Evolutionary conservation across 2,113 vertebrate species (phyloP), one percentile per base, ranked within the genome.

Genomic region (Pipa parva): DNA sequence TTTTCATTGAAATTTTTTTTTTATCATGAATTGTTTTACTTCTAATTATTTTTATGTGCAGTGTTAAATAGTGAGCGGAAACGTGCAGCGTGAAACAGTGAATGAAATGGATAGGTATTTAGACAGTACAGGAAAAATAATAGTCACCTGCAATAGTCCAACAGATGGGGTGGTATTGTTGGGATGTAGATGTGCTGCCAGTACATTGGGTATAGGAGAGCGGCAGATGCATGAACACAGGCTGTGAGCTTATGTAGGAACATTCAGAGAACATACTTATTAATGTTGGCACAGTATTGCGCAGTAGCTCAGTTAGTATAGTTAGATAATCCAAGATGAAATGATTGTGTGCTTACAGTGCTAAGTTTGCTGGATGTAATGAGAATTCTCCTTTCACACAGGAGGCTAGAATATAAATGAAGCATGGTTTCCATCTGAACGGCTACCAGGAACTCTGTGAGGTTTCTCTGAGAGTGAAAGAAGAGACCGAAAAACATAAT

Each of bases 161-260:
- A 83, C 39, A 95, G 84, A 63, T 96, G 91, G 0, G 91, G 87
- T 4, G 93, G 93, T 26, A 96, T 83, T 0, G 92, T 90, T 9
- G 93, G 93, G 63, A 96, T 96, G 76, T 91, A 92, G 77, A 96
- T 92, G 71, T 96, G 93, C 59, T 96, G 93, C 93, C 93, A 96
- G 83, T 81, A 86, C 93, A 96, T 94, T 63, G 93, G 93, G 58
- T 90, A 91, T 7, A 96, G 80, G 72, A 93, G 77, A 5, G 83
- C 80, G 6, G 83, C 84, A 31, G 91, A 87, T 4, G 92, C 93
- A 9, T 94, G 91, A 17, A 95, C 79, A 10, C 93, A 95, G 2
- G 93, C 90, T 0, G 93, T 94, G 58, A 96, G 77, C 93, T 96
- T 72, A 28, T 71, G 45, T 56, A 67, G 17, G 56, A 7, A 48